These are phyloP conservation scores for Porites lobata DNA, from an alignment of 92 coral and sea anemone species.

Conservation along the genomic window DNA sequence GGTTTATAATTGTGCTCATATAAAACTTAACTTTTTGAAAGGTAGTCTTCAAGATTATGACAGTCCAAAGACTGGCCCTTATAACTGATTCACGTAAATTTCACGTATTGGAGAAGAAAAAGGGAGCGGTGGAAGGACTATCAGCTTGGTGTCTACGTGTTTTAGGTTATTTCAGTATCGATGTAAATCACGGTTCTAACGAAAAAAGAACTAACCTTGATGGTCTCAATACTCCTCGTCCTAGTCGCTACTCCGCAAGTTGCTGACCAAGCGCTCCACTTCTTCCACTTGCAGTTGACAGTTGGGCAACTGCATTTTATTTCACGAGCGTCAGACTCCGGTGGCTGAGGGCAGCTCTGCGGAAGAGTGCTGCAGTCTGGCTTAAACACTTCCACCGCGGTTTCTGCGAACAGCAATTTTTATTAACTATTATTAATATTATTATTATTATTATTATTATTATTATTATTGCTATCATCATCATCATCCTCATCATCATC, in stretches of 20 bases:
- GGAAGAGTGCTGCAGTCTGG: constrained; percentile 80
- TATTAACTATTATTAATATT: not conserved
- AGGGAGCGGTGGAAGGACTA: too few species aligned
- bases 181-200: too few species aligned
- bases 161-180: not conserved
- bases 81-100: too few species aligned
- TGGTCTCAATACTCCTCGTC: constrained; percentile 16
- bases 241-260: constrained; percentile 78
- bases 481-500: too few species aligned
- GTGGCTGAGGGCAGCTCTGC: constrained; percentile 65
- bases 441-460: too few species aligned
- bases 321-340: constrained; percentile 70
- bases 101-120: too few species aligned
- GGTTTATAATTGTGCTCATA: too few species aligned
- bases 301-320: constrained; percentile 74
- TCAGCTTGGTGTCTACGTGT: too few species aligned
- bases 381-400: constrained; percentile 53
- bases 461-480: too few species aligned
- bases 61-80: too few species aligned
- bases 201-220: not conserved
- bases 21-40: too few species aligned
- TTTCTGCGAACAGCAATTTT: constrained; percentile 3
- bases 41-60: too few species aligned
- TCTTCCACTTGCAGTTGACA: constrained; percentile 71
- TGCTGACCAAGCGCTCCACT: constrained; percentile 79